Base-by-base conservation (phyloP, 2,888 invertebrate species). In the Boloria euphrosyne region DNA sequence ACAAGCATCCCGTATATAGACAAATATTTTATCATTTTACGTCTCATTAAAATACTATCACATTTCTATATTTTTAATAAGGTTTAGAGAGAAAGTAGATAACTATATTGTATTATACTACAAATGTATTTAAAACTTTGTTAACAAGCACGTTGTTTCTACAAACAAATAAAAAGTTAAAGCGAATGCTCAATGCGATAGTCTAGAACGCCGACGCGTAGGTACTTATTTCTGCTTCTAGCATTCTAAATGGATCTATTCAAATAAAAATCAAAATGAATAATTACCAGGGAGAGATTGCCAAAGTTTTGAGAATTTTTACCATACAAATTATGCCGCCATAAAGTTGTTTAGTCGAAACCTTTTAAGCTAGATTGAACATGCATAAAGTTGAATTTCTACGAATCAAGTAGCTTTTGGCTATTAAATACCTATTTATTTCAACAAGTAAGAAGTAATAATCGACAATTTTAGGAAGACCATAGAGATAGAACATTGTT, bases 361-460 rank as follows among this genome's bases (percentile, higher is more conserved):
- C 58, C 58, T 49, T 58, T 58, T 13, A 16, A 27, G 6, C 58
- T 49, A 59, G 13, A 59, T 59, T 6, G 31, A 59, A 59, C 47
- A 59, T 59, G 7, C 31, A 49, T 16, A 49, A 31, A 49, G 27
- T 46, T 16, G 4, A 17, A 59, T 31, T 59, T 38, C 59, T 59
- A 31, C 17, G 16, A 17, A 31, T 31, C 49, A 17, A 5, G 17
- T 17, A 49, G n/a, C 44, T 17, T 18, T n/a, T 18, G 44, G 22
- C 17, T 4, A 6, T 5, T 43, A 43, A 0, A 27, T 6, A n/a
- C n/a, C 52, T 27, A 27, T 27, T 27, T 27, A 52, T 52, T 52
- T 52, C 7, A 14, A 14, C 27, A 52, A n/a, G n/a, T n/a, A n/a
- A 13, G 18, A 2, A 18, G n/a, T 52, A 27, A 14, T 14, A 27